Evolutionary conservation across 2,888 invertebrate species (phyloP).

Genomic region (Leptopilina syphax): DNA sequence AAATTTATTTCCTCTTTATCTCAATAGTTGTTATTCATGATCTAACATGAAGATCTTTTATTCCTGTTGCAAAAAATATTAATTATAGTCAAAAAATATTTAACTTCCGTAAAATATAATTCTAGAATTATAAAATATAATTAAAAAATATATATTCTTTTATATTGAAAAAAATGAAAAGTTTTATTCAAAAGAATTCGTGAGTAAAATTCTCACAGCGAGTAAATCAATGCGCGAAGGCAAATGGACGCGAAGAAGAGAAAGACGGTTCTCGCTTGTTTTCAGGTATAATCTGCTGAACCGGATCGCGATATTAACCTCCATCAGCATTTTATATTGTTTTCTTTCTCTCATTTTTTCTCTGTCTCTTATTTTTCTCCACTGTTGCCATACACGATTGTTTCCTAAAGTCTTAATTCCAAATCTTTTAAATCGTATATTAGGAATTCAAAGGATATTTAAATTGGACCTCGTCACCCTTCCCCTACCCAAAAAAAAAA

Average conservation of each 20-base stretch:
- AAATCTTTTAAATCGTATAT: background rate
- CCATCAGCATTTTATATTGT: conserved; percentile 64
- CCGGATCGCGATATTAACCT: conserved; percentile 74
- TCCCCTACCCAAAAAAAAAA: background rate
- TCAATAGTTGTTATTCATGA: too few relatives aligned
- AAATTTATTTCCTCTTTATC: too few relatives aligned
- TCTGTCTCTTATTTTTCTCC: conserved; percentile 52
- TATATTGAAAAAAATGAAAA: too few relatives aligned
- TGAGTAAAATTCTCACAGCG: conserved; percentile 35
- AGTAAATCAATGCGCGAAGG: conserved; percentile 44
- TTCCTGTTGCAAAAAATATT: too few relatives aligned
- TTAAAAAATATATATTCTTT: too few relatives aligned
- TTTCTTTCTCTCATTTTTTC: conserved; percentile 47
- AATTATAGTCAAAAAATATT: too few relatives aligned
- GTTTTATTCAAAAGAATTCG: background rate
- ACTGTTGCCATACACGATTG: conserved; percentile 34
- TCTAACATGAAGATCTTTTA: too few relatives aligned
- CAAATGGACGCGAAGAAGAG: conserved; percentile 52
- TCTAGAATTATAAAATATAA: too few relatives aligned
- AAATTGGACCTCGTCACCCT: background rate
- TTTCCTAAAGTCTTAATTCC: background rate
- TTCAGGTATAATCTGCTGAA: conserved; percentile 68
- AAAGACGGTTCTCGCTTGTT: conserved; percentile 57
- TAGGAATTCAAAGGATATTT: background rate
- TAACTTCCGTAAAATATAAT: too few relatives aligned